Conservation (phyloP, 53 echinoderm and acorn worm species). For the Stichopus horrens region DNA sequence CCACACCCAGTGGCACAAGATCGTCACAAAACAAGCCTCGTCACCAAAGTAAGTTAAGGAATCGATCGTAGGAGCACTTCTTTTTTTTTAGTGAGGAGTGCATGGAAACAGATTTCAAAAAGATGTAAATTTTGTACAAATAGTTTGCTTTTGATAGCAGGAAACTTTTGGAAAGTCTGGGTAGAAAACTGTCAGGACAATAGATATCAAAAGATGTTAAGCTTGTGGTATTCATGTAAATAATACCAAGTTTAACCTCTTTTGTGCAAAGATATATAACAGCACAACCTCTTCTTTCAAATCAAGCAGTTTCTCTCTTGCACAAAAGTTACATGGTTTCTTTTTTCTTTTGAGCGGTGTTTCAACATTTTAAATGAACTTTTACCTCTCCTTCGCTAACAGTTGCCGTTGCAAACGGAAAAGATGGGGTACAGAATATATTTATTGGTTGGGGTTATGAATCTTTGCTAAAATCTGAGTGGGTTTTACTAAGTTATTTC, state of each 20-base stretch:
- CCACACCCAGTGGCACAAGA: constrained; percentile 42
- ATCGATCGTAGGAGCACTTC: neutral
- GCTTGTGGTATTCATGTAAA: constrained; percentile 1
- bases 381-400: too few relatives aligned
- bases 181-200: neutral
- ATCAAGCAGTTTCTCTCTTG: neutral
- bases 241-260: neutral
- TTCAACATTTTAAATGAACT: too few relatives aligned
- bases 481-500: too few relatives aligned
- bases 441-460: too few relatives aligned
- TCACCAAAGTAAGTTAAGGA: neutral
- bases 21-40: constrained; percentile 20
- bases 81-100: neutral
- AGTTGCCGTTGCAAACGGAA: too few relatives aligned
- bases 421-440: too few relatives aligned
- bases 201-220: neutral
- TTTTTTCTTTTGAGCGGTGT: too few relatives aligned
- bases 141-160: neutral
- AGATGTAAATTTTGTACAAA: constrained; percentile 4
- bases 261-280: neutral
- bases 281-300: neutral
- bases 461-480: too few relatives aligned
- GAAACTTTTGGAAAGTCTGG: neutral
- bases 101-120: neutral
- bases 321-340: neutral